These are phyloP conservation scores for Trematomus loennbergii DNA, from an alignment of 2,113 vertebrate species.

Conservation along the genomic window DNA sequence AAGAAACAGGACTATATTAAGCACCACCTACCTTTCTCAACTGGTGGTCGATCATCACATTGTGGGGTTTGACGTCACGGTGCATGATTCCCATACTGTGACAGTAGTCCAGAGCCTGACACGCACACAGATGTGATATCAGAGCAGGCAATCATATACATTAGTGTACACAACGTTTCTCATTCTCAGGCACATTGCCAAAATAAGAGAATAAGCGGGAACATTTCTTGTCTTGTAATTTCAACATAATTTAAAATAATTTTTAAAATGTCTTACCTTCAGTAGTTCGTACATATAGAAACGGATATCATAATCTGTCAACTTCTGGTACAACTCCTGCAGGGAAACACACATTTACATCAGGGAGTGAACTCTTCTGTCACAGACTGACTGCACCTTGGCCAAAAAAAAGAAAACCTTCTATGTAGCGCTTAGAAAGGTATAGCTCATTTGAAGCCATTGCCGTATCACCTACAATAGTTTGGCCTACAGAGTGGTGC, in stretches of 20 bases:
- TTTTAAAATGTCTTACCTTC: conserved; percentile 87
- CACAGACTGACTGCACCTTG: no score
- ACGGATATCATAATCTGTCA: conserved; percentile 98
- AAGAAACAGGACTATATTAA: conserved; percentile 7
- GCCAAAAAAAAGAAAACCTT: no score
- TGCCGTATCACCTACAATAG: no score
- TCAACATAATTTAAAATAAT: background rate
- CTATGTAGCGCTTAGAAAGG: no score
- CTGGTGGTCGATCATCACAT: conserved; percentile 99
- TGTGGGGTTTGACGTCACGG: conserved; percentile 99
- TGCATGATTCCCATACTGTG: conserved; percentile 99
- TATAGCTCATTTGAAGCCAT: no score
- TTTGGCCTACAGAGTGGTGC: no score
- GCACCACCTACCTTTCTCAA: conserved; percentile 92
- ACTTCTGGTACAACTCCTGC: conserved; percentile 98
- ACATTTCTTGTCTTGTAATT: background rate
- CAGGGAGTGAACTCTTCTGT: background rate
- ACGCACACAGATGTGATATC: background rate
- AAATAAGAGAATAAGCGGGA: background rate
- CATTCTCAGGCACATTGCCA: background rate
- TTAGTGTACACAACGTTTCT: background rate
- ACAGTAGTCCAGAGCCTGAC: conserved; percentile 98
- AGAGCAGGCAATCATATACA: background rate
- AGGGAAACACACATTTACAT: conserved; percentile 49
- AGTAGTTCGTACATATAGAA: conserved; percentile 99